Evolutionary conservation across 2,113 vertebrate species (phyloP), one percentile per base, ranked within the genome.

Genomic region (Ornithorhynchus anatinus): DNA sequence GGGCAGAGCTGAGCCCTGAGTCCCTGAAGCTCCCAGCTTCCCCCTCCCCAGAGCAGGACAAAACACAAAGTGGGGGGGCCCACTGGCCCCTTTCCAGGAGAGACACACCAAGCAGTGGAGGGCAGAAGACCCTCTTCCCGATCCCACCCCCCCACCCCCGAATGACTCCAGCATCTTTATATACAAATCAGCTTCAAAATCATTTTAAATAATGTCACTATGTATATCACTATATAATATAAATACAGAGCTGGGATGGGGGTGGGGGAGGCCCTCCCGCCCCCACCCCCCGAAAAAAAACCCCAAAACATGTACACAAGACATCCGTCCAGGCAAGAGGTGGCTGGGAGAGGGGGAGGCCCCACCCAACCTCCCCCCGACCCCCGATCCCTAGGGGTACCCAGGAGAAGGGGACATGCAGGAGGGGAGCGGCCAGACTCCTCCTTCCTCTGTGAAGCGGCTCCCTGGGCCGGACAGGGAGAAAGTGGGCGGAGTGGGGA

Each of bases 1-100:
- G 50, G 59, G 39, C 68, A 42, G 62, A 80, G 59, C 84, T 66
- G 81, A 87, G 84, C 74, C 74, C 71, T 75, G 80, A 85, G 78
- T 85, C 82, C 72, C 72, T 85, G 82, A 83, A 81, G 53, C 80
- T 75, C 79, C 84, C 84, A 80, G 81, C 83, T 84, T 81, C 64
- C 70, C 65, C 22, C 23, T 31, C 78, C 77, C 81, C 45, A 80
- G 58, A 78, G 73, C 61, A 80, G 59, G 79, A 74, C 62, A 17
- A 39, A 56, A 70, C 70, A 29, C 43, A 39, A 9, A 64, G 23
- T 62, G 10, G n/a, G 16, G 52, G 31, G n/a, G 6, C 9, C 52
- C 22, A 23, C 36, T 22, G 27, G 32, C 33, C 8, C 10, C 38
- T 20, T 29, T 7, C 10, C 23, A 16, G 54, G 25, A 27, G 16